Evolutionary conservation across 2,797 vertebrate genomes (phyloP), one percentile per base, ranked within the genome.

Genomic region (Pygocentrus nattereri): DNA sequence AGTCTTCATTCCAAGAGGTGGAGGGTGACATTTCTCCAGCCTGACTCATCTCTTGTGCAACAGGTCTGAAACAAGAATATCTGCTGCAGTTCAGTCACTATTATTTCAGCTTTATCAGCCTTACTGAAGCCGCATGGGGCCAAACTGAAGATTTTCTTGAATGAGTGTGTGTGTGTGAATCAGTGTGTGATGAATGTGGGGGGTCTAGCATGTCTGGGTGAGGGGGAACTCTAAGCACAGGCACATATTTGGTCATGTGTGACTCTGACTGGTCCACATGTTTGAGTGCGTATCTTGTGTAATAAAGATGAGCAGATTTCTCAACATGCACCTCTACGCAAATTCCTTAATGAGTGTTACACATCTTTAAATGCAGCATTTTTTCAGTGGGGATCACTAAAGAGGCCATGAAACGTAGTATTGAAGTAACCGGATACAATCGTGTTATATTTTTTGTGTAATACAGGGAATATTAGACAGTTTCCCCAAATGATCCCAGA

Each of bases 171-270:
- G 25, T 74, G 68, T 49, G 77, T 72, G 34, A 19, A 25, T 19
- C 25, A 11, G 64, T 56, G 76, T 38, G 59, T 50, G 49, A 38
- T 49, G 27, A 54, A 52, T 78, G 2, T 11, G n/a, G 13, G 13
- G 34, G 5, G 30, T 30, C 31, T 27, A 44, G 67, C 31, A n/a
- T 38, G 34, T 19, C 21, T 27, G 23, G 6, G 16, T 31, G 54
- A 41, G 23, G 50, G 23, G 62, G 50, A 44, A n/a, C 44, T 49
- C 52, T 44, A 5, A 31, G 38, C 3, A 13, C 7, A 44, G 61
- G 80, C 16, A 83, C 74, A 76, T 71, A 80, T 49, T 76, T 81
- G 73, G 80, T 71, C 64, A 70, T 70, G 73, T 64, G 54, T 52
- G 71, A 19, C 47, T 15, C 67, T 61, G 54, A 47, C 5, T 30